These are phyloP conservation scores for Saccostrea echinata DNA, from an alignment of 1,140 invertebrate species.

Conservation along the genomic window DNA sequence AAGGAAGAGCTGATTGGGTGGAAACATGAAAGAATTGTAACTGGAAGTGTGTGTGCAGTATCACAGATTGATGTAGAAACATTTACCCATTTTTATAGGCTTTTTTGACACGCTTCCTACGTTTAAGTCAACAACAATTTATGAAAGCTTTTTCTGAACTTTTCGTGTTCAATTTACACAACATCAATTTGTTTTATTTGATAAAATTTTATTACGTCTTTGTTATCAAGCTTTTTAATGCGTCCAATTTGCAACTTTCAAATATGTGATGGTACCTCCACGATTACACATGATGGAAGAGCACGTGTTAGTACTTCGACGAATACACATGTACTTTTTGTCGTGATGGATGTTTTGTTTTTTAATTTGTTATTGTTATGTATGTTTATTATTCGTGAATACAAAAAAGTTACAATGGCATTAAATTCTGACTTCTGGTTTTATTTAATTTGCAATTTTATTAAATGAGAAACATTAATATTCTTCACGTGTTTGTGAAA, in stretches of 20 bases:
- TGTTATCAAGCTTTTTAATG: no score
- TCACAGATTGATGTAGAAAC: no score
- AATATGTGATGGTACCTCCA: neutral
- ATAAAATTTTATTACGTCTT: no score
- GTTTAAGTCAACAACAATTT: no score
- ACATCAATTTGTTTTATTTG: no score
- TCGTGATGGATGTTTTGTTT: slow-evolving; percentile 20
- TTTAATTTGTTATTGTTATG: neutral
- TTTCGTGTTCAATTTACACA: no score
- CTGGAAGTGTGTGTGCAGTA: no score
- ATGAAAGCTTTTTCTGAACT: no score
- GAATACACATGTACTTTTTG: neutral
- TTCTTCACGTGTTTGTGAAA: neutral
- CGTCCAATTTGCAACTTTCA: neutral
- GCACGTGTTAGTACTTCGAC: neutral
- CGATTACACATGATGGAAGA: neutral
- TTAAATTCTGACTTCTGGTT: slow-evolving; percentile 5
- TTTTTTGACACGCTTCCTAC: no score
- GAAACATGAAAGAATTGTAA: neutral
- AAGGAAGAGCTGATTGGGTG: neutral
- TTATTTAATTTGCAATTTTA: slow-evolving; percentile 2
- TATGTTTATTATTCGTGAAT: slow-evolving; percentile 27
- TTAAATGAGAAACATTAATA: neutral
- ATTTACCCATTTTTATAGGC: no score
- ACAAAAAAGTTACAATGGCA: neutral